Base-by-base conservation (phyloP, 2,888 invertebrate genomes). In the Leucozona laternaria region DNA sequence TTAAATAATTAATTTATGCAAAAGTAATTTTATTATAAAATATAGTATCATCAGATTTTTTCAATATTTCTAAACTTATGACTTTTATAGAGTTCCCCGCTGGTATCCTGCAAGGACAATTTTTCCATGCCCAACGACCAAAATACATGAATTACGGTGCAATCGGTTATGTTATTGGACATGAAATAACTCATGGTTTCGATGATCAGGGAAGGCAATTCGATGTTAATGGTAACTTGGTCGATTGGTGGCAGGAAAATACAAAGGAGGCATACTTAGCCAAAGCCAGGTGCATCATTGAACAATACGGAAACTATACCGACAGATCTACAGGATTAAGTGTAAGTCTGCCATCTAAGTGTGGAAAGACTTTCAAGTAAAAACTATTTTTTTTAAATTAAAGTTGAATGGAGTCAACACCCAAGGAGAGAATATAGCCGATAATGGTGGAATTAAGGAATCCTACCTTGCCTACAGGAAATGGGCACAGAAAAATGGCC, bases 391-490 rank as follows among this genome's bases (percentile, higher is more conserved):
- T n/a, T n/a, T n/a, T n/a, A n/a, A n/a, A 25, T 6, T 58, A 93
- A 92, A 97, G 97, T 91, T 98, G 71, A 97, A 98, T 90, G 98
- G 98, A 68, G 95, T 97, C 80, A 97, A 97, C 90, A 98, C 98
- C 0, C 97, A 97, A 93, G 97, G 97, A 15, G 98, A 98, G 92
- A 98, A 98, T 91, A 98, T 98, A 78, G 98, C 98, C 0, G 98
- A 98, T 91, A 98, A 98, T 91, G 98, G 98, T 2, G 98, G 98
- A 0, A 95, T 98, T 88, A 98, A 98, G 91, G 96, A 97, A 91
- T 97, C 98, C 0, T 98, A 98, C 92, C 93, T 95, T 85, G 97
- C 97, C 0, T 97, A 97, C 92, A 94, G 95, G 60, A 94, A 94
- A 11, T 97, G 97, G 97, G 94, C 94, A 0, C 92, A 94, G 22